Base-by-base conservation (phyloP, 2,888 invertebrate genomes). In the Rhagonycha lutea region DNA sequence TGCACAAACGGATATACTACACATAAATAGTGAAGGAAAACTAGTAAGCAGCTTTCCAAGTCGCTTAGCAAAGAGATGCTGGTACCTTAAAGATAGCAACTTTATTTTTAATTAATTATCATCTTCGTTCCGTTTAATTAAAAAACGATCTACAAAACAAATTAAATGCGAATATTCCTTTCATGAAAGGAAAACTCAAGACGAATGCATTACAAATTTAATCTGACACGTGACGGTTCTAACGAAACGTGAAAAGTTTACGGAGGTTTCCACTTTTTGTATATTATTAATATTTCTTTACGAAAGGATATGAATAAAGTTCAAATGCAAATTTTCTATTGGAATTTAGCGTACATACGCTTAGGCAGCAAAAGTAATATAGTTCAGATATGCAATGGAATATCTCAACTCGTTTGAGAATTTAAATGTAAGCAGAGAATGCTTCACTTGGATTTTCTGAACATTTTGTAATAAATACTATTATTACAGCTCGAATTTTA, bases 181-280 rank as follows among this genome's bases (percentile, higher is more conserved):
- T 18, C 61, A 68, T 65, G 18, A 69, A 63, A 29, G 63, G 28
- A 28, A 75, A 32, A 68, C 68, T 70, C 71, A 63, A 70, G 68
- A 61, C 71, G 69, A 71, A 68, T 70, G 71, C 70, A 69, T 70
- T 72, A 65, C 74, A 76, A 76, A 76, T 76, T 68, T 73, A 73
- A 76, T 76, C 72, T 70, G 76, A 76, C 76, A 76, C 62, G 72
- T 73, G 73, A 70, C 68, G 76, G 62, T 73, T 76, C 65, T 73
- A 72, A 68, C 75, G 63, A 63, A 72, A 73, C 73, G 75, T 65
- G 72, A 72, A 76, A 76, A 72, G 62, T 73, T 76, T 72, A 29
- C 29, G 26, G 65, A 69, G 68, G 75, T 72, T 72, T 67, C 68
- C 63, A 72, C 62, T 69, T 60, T 29, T 61, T 63, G 14, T 60